Conservation (phyloP, 2,888 invertebrate genomes). For the Endotricha flammealis region DNA sequence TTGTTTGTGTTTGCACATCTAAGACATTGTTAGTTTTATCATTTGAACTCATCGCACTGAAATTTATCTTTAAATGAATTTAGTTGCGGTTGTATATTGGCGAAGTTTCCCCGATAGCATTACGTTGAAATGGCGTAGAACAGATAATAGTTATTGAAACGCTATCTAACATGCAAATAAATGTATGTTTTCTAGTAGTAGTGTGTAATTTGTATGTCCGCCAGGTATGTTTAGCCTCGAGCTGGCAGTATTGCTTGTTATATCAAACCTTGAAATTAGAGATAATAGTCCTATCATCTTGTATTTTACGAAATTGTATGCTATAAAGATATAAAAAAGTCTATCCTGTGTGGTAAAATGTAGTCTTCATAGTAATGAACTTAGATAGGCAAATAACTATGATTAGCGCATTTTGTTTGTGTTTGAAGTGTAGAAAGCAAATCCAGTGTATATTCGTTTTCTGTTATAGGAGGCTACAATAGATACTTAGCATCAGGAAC, state of each 20-base stretch:
- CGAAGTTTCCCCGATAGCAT: too few species aligned
- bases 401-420: too few species aligned
- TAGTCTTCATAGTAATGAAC: too few species aligned
- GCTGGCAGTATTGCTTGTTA: neutral
- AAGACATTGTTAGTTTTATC: constrained; percentile 21
- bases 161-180: neutral
- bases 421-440: too few species aligned
- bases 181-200: neutral
- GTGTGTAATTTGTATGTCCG: constrained; percentile 1
- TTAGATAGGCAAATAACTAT: too few species aligned
- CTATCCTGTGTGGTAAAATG: too few species aligned
- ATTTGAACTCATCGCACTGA: neutral
- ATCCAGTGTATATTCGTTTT: too few species aligned
- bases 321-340: too few species aligned
- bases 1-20: constrained; percentile 33
- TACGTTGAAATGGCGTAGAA: too few species aligned
- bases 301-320: neutral
- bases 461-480: too few species aligned
- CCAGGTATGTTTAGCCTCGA: constrained; percentile 6
- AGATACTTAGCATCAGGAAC: too few species aligned
- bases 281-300: neutral
- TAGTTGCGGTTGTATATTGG: neutral
- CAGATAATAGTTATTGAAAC: neutral
- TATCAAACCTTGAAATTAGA: constrained; percentile 1
- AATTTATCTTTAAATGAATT: neutral